Percentiles rank a stretch among this genome's conserved stretches.
Conservation (phyloP, 2,797 vertebrate species). For the Acanthurus leucopareius region DNA sequence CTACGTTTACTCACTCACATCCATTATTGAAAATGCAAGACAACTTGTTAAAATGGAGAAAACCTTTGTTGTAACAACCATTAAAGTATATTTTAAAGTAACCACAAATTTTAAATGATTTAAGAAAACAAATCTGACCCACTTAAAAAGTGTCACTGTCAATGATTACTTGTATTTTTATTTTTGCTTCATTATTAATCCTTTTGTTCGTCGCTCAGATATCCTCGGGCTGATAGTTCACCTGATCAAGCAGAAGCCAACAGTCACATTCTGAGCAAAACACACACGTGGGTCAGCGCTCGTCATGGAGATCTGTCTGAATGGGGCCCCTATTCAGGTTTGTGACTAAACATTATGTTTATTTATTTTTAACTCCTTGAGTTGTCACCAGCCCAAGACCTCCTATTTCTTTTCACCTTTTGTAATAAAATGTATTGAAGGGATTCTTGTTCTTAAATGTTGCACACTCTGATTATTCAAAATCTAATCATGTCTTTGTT, state of each 20-base stretch:
- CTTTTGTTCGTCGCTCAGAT: slow-evolving; percentile 39
- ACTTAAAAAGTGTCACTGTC: too few species aligned
- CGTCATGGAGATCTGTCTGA: slow-evolving; percentile 81
- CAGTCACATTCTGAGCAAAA: slow-evolving; percentile 43
- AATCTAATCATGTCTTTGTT: background rate
- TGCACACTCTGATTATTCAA: background rate
- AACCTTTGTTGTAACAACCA: background rate
- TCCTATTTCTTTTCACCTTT: background rate
- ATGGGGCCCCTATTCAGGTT: slow-evolving; percentile 86
- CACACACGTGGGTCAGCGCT: slow-evolving; percentile 78
- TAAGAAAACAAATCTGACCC: too few species aligned
- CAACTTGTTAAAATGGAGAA: background rate
- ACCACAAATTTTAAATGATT: too few species aligned
- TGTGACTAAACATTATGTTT: slow-evolving; percentile 14
- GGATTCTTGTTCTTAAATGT: background rate
- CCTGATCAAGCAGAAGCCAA: background rate
- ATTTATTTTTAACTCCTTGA: background rate
- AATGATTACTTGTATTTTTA: too few species aligned
- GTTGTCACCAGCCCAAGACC: background rate
- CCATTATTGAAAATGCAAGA: background rate
- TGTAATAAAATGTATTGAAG: slow-evolving; percentile 21
- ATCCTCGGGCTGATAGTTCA: slow-evolving; percentile 27
- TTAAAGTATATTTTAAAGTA: background rate
- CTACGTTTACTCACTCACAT: background rate
- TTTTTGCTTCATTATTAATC: too few species aligned